Percentiles rank a stretch among this genome's conserved stretches.
These are phyloP conservation scores for Sterna hirundo DNA, from an alignment of 2,113 vertebrate species.

Conservation along the genomic window DNA sequence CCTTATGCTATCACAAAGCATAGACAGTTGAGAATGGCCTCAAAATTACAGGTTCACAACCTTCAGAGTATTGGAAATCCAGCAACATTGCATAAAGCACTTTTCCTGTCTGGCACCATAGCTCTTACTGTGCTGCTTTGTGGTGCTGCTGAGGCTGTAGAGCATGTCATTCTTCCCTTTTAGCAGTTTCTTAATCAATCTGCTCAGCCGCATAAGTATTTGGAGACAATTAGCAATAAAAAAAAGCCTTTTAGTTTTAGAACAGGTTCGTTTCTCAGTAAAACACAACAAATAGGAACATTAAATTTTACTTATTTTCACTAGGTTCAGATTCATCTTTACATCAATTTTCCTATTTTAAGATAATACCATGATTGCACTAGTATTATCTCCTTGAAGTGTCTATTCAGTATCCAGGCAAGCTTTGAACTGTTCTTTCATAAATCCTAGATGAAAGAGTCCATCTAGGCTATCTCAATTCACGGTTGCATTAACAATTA, in stretches of 20 bases:
- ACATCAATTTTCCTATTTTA: neutral
- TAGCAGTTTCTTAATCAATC: neutral
- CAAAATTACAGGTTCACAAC: neutral
- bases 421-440: slow-evolving; percentile 19
- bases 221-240: neutral
- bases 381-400: neutral
- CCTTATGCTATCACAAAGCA: neutral
- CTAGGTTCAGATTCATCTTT: neutral
- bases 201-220: neutral
- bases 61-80: neutral
- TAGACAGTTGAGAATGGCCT: neutral
- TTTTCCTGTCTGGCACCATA: neutral
- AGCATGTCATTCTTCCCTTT: neutral
- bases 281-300: neutral
- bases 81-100: neutral
- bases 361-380: neutral
- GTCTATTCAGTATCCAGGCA: neutral
- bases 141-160: neutral
- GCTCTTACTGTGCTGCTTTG: neutral
- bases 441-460: slow-evolving; percentile 24
- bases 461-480: slow-evolving; percentile 16
- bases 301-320: neutral
- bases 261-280: neutral
- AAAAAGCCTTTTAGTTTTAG: neutral
- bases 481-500: slow-evolving; percentile 13